Conservation (phyloP, 2,888 invertebrate genomes). For the Drosophila trichaetosa region DNA sequence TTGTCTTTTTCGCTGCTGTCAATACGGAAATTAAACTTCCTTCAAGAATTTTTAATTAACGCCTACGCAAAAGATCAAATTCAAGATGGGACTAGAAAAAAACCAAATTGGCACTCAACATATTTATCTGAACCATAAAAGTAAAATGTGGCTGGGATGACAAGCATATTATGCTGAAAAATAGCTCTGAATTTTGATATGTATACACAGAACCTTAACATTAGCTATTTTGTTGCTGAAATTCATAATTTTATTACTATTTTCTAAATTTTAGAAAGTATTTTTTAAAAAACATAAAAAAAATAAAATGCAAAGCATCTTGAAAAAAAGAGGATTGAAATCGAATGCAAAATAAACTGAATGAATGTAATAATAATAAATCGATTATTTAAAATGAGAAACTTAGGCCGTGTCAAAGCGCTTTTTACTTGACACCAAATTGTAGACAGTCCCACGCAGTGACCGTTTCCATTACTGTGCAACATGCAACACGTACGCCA, state of each 20-base stretch:
- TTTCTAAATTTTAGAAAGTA: neutral
- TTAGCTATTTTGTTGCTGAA: neutral
- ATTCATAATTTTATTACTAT: neutral
- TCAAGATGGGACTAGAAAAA: neutral
- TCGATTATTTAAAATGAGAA: neutral
- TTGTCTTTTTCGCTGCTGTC: neutral
- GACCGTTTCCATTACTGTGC: conserved; percentile 6
- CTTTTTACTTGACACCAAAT: conserved; percentile 2
- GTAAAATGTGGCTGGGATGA: neutral
- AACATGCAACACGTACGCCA: conserved; percentile 22
- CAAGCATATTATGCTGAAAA: neutral
- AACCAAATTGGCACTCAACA: neutral
- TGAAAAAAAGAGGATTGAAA: neutral
- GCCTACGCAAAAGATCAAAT: neutral
- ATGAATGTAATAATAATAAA: neutral
- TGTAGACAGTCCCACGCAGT: conserved; percentile 47
- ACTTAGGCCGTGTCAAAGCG: neutral
- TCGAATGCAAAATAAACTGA: neutral
- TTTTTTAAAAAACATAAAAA: neutral
- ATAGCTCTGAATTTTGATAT: neutral
- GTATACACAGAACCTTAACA: neutral
- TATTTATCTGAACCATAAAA: neutral
- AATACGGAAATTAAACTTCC: conserved; percentile 19
- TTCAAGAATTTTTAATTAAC: conserved; percentile 8
- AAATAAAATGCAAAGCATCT: neutral